Evolutionary conservation across 2,797 vertebrate genomes (phyloP).

Genomic region (Cossypha dichroa): DNA sequence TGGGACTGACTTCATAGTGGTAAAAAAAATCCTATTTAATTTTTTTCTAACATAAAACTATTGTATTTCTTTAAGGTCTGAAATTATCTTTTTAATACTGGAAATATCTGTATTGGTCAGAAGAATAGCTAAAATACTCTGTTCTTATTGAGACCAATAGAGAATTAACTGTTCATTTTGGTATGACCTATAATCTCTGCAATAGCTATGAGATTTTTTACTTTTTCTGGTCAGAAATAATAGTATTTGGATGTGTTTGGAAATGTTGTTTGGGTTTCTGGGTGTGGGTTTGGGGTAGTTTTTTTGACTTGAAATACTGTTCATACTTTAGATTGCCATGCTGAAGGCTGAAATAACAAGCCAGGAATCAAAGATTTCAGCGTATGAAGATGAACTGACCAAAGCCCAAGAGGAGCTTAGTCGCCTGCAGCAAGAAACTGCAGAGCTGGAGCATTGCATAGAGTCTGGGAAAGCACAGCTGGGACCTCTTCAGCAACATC

Average conservation of each 20-base stretch:
- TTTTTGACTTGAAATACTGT: not conserved
- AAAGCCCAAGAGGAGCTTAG: constrained; percentile 91
- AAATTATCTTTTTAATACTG: not conserved
- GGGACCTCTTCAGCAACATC: constrained; percentile 88
- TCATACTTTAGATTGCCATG: constrained; percentile 84
- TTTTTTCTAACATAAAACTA: not conserved
- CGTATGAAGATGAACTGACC: constrained; percentile 90
- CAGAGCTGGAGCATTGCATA: constrained; percentile 88
- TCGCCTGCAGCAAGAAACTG: constrained; percentile 90
- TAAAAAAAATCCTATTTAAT: not conserved
- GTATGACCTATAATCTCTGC: not conserved
- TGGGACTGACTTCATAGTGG: not conserved
- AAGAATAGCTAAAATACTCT: not conserved
- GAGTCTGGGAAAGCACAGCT: constrained; percentile 88
- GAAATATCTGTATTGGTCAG: not conserved
- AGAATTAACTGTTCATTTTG: not conserved
- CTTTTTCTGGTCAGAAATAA: not conserved
- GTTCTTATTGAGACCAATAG: not conserved
- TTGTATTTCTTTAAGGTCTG: not conserved
- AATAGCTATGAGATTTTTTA: not conserved
- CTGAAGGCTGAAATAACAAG: constrained; percentile 89
- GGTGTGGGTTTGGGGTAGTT: not conserved
- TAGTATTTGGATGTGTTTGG: not conserved
- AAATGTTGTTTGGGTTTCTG: not conserved
- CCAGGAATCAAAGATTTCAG: constrained; percentile 91